phyloP scores from a whole-genome alignment of 2,113 vertebrate species.

The Oncorhynchus kisutch region DNA sequence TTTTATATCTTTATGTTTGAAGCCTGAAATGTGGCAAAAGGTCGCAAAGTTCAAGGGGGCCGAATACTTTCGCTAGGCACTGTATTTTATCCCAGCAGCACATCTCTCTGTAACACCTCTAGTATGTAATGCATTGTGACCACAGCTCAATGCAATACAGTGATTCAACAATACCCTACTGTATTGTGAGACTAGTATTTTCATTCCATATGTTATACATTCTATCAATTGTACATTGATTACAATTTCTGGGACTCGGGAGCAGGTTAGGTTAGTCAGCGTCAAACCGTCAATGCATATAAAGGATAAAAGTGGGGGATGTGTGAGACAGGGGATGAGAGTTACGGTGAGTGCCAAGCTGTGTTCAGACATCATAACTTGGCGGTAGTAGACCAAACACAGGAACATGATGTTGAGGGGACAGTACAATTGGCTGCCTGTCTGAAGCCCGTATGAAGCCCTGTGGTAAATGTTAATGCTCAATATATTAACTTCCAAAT shows the following conservation, averaged over 20 bases:
- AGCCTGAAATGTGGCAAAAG: no score
- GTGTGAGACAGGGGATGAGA: background rate
- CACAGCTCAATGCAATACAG: background rate
- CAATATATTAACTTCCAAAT: background rate
- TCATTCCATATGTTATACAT: background rate
- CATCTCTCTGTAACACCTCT: background rate
- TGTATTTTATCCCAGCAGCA: constrained; percentile 20
- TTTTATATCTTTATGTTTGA: no score
- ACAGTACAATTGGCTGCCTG: background rate
- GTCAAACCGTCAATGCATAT: no score
- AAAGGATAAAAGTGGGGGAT: no score
- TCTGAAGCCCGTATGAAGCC: background rate
- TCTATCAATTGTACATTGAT: background rate
- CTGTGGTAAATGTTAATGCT: background rate
- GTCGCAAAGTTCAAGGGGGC: no score
- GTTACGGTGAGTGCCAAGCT: background rate
- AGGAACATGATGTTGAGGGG: background rate
- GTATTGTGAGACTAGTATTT: background rate
- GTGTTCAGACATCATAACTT: background rate
- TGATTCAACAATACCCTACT: background rate
- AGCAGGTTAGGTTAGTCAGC: no score
- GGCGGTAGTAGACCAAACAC: background rate
- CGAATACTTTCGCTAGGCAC: no score
- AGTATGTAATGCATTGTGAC: background rate
- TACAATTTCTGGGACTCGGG: background rate